Conservation (phyloP, 2,888 invertebrate species). For the Eupithecia tripunctaria region DNA sequence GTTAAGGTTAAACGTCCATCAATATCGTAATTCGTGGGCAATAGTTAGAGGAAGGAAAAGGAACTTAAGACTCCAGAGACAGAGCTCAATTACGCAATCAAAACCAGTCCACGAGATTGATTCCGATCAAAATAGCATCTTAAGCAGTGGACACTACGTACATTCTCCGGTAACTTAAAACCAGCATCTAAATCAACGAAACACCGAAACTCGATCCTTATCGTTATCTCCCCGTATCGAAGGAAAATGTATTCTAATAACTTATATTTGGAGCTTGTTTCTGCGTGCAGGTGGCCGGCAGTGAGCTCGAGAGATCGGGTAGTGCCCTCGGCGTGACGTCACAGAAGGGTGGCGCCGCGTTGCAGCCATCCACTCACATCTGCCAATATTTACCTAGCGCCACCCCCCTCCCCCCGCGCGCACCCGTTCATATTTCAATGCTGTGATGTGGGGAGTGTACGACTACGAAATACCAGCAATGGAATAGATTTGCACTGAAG, state of each 20-base stretch:
- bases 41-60: not conserved
- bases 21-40: not conserved
- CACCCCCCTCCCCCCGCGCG: slow-evolving; percentile 62
- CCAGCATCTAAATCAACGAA: slow-evolving; percentile 6
- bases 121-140: slow-evolving; percentile 6
- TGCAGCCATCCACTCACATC: slow-evolving; percentile 87
- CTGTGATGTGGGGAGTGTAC: slow-evolving; percentile 70
- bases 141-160: not conserved
- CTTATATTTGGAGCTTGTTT: slow-evolving; percentile 8
- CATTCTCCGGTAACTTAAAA: not conserved
- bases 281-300: not conserved
- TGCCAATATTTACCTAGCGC: slow-evolving; percentile 86
- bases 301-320: slow-evolving; percentile 14
- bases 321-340: slow-evolving; percentile 62
- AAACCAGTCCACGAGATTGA: not conserved
- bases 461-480: slow-evolving; percentile 76
- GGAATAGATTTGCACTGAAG: slow-evolving; percentile 52
- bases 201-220: slow-evolving; percentile 2
- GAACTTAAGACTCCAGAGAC: not conserved
- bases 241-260: not conserved
- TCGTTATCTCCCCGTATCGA: not conserved
- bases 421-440: slow-evolving; percentile 82
- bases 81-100: not conserved
- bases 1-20: not conserved
- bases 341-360: slow-evolving; percentile 67